Conservation (phyloP, 2,888 invertebrate species). For the Aporophyla lueneburgensis region DNA sequence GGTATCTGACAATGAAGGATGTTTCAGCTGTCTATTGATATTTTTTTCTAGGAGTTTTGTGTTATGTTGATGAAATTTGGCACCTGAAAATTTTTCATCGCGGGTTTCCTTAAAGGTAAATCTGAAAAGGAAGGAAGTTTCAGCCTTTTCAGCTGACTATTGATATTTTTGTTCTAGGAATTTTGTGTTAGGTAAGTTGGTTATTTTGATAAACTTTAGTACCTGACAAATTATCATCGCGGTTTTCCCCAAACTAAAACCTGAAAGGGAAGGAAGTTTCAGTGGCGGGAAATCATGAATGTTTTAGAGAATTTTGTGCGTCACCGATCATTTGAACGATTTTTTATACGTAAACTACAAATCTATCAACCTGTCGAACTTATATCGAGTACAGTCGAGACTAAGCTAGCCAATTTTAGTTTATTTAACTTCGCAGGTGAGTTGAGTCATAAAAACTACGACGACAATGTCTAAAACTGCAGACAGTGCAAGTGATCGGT, state of each 20-base stretch:
- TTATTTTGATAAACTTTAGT: background rate
- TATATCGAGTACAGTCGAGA: conserved; percentile 8
- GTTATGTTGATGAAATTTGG: background rate
- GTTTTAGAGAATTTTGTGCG: background rate
- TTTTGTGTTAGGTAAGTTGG: background rate
- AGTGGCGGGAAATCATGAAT: background rate
- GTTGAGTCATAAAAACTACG: conserved; percentile 13
- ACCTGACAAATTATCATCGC: conserved; percentile 8
- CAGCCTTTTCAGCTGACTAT: background rate
- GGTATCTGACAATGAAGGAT: conserved; percentile 25
- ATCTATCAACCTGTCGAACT: conserved; percentile 1
- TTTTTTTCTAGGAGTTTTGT: conserved; percentile 1
- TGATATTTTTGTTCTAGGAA: conserved; percentile 10
- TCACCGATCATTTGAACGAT: background rate
- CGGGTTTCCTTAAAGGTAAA: background rate
- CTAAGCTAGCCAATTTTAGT: conserved; percentile 4
- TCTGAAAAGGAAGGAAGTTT: conserved; percentile 29
- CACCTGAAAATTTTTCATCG: no score
- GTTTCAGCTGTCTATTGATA: background rate
- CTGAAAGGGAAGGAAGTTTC: conserved; percentile 37
- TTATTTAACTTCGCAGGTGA: conserved; percentile 12
- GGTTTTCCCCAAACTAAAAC: conserved; percentile 1
- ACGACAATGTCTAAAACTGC: conserved; percentile 32
- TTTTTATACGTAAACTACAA: background rate
- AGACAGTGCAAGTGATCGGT: conserved; percentile 58